A percentile compares a stretch with the other conserved stretches of the same genome.
These are phyloP conservation scores for Chromis chromis DNA, from an alignment of 2,797 vertebrate genomes.

Conservation along the genomic window DNA sequence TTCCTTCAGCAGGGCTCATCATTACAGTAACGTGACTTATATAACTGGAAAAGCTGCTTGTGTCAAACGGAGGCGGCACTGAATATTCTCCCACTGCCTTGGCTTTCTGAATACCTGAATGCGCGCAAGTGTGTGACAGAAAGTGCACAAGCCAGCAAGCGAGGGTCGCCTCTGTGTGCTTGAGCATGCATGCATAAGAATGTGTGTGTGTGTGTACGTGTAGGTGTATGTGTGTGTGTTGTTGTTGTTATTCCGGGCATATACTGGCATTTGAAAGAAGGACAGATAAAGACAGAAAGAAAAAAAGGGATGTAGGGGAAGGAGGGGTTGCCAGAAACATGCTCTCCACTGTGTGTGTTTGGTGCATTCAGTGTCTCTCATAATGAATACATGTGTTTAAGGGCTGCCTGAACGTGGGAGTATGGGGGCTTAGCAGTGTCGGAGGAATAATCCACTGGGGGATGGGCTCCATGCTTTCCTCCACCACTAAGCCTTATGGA, in stretches of 20 bases:
- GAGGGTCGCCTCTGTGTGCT: slow-evolving; percentile 12
- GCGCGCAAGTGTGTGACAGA: slow-evolving; percentile 30
- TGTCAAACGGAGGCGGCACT: slow-evolving; percentile 61
- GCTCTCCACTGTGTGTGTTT: slow-evolving; percentile 32
- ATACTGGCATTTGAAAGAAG: slow-evolving; percentile 58
- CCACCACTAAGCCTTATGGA: slow-evolving; percentile 76
- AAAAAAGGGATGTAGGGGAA: slow-evolving; percentile 21
- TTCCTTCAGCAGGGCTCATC: slow-evolving; percentile 58
- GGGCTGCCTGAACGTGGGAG: slow-evolving; percentile 71
- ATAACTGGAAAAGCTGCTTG: slow-evolving; percentile 77
- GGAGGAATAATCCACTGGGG: slow-evolving; percentile 81
- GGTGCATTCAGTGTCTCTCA: slow-evolving; percentile 62
- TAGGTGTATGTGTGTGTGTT: slow-evolving; percentile 18
- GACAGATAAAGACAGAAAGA: slow-evolving; percentile 47
- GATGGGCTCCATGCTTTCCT: slow-evolving; percentile 73
- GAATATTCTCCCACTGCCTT: slow-evolving; percentile 60
- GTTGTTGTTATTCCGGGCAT: slow-evolving; percentile 32
- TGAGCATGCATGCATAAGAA: slow-evolving; percentile 31
- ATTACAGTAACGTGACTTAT: slow-evolving; percentile 72
- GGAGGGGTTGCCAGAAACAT: slow-evolving; percentile 33
- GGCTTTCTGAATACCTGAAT: slow-evolving; percentile 63
- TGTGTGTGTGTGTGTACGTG: slow-evolving; percentile 21
- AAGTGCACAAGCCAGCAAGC: slow-evolving; percentile 19
- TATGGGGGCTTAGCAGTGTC: slow-evolving; percentile 75
- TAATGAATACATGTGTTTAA: slow-evolving; percentile 77